These are phyloP conservation scores for Drosophila hawaiiensis DNA, from an alignment of 2,888 invertebrate genomes.

Conservation along the genomic window DNA sequence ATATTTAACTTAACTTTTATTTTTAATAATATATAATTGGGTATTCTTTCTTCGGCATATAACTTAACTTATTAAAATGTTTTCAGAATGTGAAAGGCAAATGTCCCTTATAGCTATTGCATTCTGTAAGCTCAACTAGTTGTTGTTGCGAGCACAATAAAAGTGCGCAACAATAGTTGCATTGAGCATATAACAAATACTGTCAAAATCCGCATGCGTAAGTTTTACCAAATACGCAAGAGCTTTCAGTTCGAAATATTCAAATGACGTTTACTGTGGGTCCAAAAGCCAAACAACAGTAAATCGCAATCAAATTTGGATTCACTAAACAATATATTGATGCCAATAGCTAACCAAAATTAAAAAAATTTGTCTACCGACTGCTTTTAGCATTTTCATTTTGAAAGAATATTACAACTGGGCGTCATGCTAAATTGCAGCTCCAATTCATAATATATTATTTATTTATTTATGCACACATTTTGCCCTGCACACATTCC, in stretches of 20 bases:
- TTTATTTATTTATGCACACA: not conserved
- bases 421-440: not conserved
- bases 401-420: not conserved
- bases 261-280: not conserved
- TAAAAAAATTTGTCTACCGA: not conserved
- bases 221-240: not conserved
- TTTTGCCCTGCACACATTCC: not conserved
- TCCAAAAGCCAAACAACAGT: not conserved
- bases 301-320: not conserved
- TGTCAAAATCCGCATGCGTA: not conserved
- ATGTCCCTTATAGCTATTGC: not conserved
- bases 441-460: not conserved
- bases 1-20: not conserved
- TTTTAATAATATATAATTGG: not conserved
- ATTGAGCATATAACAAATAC: not conserved
- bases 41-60: not conserved
- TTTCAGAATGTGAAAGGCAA: not conserved
- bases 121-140: slow-evolving; percentile 1
- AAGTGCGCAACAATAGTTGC: not conserved
- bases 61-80: not conserved
- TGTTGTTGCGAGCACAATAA: not conserved
- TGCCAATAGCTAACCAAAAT: not conserved
- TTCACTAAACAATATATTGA: not conserved
- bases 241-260: not conserved
- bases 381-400: not conserved